Base-by-base conservation (phyloP, 2,888 invertebrate species). In the Thereva unica region DNA sequence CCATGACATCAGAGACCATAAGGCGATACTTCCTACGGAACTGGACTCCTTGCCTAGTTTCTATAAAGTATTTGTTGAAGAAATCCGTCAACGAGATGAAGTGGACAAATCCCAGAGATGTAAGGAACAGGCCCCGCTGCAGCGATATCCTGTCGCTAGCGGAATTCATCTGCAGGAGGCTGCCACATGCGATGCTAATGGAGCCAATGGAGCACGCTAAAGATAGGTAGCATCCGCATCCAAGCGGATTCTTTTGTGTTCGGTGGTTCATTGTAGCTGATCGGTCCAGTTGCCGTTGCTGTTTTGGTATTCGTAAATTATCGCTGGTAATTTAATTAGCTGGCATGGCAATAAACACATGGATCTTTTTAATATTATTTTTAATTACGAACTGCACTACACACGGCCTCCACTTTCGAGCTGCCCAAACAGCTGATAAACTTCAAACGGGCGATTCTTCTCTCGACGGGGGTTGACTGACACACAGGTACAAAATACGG, bases 21-120 rank as follows among this genome's bases (percentile, higher is more conserved):
- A 90, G 84, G 59, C 85, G 84, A 81, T 88, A 89, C 76, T 86
- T 86, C 76, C 85, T 84, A 1, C 87, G 82, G 72, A 88, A 83
- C 54, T 83, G 81, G 38, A 84, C 81, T 23, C 90, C 89, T 49
- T 80, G 78, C 55, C 78, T 80, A 8, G 89, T 89, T 75, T 84
- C 84, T 73, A 88, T 78, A 40, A 85, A 83, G 55, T 85, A 78
- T 73, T 85, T 83, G 77, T 88, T 88, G 67, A 87, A 81, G 73
- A 87, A 83, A 76, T 87, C 86, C 77, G 87, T 89, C 69, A 89
- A 76, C 23, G 86, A 85, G 69, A 87, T 84, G 78, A 89, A 90
- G 78, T 89, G 89, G 61, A 88, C 83, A 73, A 88, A 82, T 34
- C 89, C 89, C 68, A 88, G 78, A 1, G 84, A 78, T 4, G 88